Evolutionary conservation across 2,888 invertebrate genomes (phyloP), one percentile per base, ranked within the genome.

Genomic region (Boloria euphrosyne): DNA sequence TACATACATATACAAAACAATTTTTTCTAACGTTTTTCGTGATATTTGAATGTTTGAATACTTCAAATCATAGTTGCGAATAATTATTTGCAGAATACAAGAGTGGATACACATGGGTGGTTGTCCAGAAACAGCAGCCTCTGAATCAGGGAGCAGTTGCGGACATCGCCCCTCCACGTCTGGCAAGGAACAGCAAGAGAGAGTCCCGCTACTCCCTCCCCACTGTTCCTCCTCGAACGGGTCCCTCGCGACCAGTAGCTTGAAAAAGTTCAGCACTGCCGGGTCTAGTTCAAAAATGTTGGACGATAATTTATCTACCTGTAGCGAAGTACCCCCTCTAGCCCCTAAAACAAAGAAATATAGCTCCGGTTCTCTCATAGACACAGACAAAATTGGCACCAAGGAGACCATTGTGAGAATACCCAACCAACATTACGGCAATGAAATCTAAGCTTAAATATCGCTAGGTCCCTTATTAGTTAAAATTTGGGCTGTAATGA

Each of bases 211-310:
- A 1, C 75, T 93, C 13, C 89, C 90, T 0, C 86, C 91, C 2
- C 89, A 90, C 69, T 89, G 89, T 70, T 90, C 90, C 1, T 86
- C 92, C 0, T 92, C 93, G 16, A 92, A 89, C 67, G 91, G 92
- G 27, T 92, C 92, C 1, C 77, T 92, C 0, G 82, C 90, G 3
- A 87, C 88, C 0, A 85, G 89, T 44, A 92, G 92, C 74, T 77
- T 92, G 4, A 89, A 87, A 65, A 90, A 90, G 68, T 86, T 90
- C 71, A 87, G 83, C 49, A 76, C 81, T 2, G 87, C 86, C 0
- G 81, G 89, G 13, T 86, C 88, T 4, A 85, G 82, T 69, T 85
- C 86, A 0, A 85, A 82, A 71, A 78, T 83, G 17, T 71, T 78
- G 0, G 91, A 91, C 50, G 91, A 91, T 66, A 85, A 81, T 64